phyloP scores from a whole-genome alignment of 92 coral and sea anemone genomes.

The Hydrozoanthus gracilis region DNA sequence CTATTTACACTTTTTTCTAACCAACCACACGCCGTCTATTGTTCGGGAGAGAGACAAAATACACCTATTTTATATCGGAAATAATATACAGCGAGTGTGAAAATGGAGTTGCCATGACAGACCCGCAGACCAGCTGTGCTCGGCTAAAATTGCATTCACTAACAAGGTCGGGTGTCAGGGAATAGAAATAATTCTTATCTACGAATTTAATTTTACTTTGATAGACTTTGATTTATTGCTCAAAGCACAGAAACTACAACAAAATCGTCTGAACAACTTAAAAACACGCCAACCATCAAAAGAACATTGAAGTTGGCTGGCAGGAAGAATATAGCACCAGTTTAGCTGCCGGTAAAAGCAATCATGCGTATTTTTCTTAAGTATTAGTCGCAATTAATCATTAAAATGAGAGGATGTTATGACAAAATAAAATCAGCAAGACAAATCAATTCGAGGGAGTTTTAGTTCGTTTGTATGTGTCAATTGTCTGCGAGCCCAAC shows the following conservation, averaged over 20 bases:
- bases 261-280: constrained; percentile 7
- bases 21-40: constrained; percentile 36
- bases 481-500: background rate
- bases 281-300: background rate
- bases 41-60: constrained; percentile 16
- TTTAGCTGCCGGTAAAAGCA: background rate
- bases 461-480: background rate
- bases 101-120: constrained; percentile 33
- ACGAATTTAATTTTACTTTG: background rate
- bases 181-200: constrained; percentile 21
- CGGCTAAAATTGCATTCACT: constrained; percentile 14
- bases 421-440: background rate
- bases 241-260: constrained; percentile 23
- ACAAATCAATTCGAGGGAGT: background rate
- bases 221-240: constrained; percentile 17
- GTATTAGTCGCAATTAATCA: constrained; percentile 17
- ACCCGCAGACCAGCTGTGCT: constrained; percentile 31
- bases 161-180: constrained; percentile 31
- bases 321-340: background rate
- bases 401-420: background rate
- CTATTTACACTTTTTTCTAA: constrained; percentile 23
- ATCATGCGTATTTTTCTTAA: background rate
- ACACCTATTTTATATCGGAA: constrained; percentile 31
- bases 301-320: background rate
- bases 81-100: constrained; percentile 8